Evolutionary conservation across 2,888 invertebrate genomes (phyloP).

Genomic region (Parnassius glacialis): DNA sequence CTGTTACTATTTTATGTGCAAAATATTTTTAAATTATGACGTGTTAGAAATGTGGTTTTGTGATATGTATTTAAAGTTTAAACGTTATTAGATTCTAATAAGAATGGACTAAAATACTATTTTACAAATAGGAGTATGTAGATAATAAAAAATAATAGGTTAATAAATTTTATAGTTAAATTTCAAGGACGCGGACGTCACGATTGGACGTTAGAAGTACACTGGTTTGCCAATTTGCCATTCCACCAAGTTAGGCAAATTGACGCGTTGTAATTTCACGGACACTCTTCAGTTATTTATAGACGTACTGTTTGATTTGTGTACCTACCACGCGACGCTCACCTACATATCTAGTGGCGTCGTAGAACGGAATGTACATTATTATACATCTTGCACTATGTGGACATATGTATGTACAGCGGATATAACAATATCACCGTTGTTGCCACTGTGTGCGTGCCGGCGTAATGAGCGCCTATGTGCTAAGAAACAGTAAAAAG

Average conservation of each 20-base stretch:
- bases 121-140: neutral
- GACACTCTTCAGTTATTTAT: conserved; percentile 67
- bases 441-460: conserved; percentile 43
- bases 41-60: conserved; percentile 5
- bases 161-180: neutral
- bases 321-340: conserved; percentile 54
- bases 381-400: conserved; percentile 76
- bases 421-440: conserved; percentile 61
- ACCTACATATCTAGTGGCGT: conserved; percentile 70
- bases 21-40: neutral
- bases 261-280: conserved; percentile 51
- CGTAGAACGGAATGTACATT: conserved; percentile 71
- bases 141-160: neutral
- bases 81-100: conserved; percentile 5
- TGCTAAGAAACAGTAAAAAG: conserved; percentile 82
- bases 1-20: neutral
- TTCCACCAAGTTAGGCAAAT: conserved; percentile 31
- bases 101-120: neutral
- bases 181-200: conserved; percentile 34
- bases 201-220: conserved; percentile 29
- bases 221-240: conserved; percentile 1
- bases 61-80: neutral
- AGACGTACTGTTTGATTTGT: conserved; percentile 74
- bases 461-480: conserved; percentile 78
- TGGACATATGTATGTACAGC: conserved; percentile 49